Conservation (phyloP, 2,113 vertebrate genomes). For the Grammomys surdaster region DNA sequence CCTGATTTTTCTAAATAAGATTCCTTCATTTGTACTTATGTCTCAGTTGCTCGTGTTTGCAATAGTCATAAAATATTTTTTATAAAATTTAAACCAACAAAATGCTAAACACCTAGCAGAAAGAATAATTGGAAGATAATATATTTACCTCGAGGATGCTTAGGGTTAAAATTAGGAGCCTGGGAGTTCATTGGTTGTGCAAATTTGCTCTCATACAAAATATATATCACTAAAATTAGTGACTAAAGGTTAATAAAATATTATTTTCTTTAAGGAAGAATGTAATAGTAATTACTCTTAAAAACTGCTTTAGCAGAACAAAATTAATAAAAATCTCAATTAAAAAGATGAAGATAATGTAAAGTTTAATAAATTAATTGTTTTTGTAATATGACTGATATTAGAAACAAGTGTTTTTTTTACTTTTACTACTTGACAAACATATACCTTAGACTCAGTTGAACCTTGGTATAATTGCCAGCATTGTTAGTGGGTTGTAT, state of each 20-base stretch:
- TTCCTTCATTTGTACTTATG: constrained; percentile 38
- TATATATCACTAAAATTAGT: constrained; percentile 37
- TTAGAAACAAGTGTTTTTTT: neutral
- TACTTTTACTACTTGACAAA: neutral
- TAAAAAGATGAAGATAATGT: neutral
- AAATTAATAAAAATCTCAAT: neutral
- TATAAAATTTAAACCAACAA: constrained; percentile 15
- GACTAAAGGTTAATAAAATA: constrained; percentile 8
- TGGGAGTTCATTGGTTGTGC: constrained; percentile 1
- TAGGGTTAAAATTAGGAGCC: constrained; percentile 36
- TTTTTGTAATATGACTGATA: neutral
- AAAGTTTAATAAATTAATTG: constrained; percentile 13
- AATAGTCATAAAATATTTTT: constrained; percentile 15
- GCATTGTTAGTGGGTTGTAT: neutral
- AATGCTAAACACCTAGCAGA: constrained; percentile 40
- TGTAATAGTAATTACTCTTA: constrained; percentile 12
- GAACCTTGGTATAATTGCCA: constrained; percentile 35
- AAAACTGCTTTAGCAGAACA: constrained; percentile 8
- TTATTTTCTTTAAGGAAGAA: constrained; percentile 37
- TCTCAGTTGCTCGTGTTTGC: constrained; percentile 21
- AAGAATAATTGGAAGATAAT: constrained; percentile 35
- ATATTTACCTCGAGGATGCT: neutral
- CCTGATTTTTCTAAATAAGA: neutral
- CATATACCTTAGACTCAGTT: constrained; percentile 23
- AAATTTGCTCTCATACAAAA: constrained; percentile 47